Evolutionary conservation across 2,113 vertebrate genomes (phyloP).

Genomic region (Petromus typicus): DNA sequence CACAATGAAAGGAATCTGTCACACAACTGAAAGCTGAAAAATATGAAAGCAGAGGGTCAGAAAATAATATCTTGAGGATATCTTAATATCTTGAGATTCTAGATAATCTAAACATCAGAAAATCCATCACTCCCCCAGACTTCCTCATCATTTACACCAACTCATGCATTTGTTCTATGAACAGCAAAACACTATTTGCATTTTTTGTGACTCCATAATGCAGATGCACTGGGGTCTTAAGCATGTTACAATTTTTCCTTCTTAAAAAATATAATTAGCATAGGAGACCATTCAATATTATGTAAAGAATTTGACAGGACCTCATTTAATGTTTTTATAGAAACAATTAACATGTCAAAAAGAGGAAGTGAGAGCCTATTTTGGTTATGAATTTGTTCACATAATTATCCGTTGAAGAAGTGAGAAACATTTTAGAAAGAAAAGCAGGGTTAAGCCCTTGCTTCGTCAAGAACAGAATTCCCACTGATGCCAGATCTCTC

Average conservation of each 20-base stretch:
- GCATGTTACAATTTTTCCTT: conserved; percentile 70
- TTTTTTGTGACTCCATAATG: conserved; percentile 72
- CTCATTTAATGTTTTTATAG: conserved; percentile 83
- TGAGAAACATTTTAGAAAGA: conserved; percentile 86
- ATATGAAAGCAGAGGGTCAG: conserved; percentile 60
- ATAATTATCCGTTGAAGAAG: conserved; percentile 85
- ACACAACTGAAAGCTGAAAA: conserved; percentile 16
- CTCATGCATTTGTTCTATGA: conserved; percentile 25
- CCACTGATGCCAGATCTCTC: conserved; percentile 79
- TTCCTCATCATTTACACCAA: neutral
- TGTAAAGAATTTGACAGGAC: conserved; percentile 85
- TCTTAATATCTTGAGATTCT: conserved; percentile 62
- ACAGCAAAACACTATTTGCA: conserved; percentile 39
- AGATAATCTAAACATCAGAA: conserved; percentile 59
- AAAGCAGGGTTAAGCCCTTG: conserved; percentile 80
- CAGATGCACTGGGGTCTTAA: conserved; percentile 73
- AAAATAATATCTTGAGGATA: conserved; percentile 58
- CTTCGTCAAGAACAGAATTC: conserved; percentile 84
- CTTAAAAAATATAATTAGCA: conserved; percentile 80
- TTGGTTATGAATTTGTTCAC: conserved; percentile 86
- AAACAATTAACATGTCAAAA: conserved; percentile 87
- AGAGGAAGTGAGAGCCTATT: conserved; percentile 82
- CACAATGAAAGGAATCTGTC: conserved; percentile 56
- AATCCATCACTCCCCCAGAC: neutral
- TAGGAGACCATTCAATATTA: conserved; percentile 77